phyloP scores from a whole-genome alignment of 2,797 vertebrate genomes.

The Acanthornis magna region DNA sequence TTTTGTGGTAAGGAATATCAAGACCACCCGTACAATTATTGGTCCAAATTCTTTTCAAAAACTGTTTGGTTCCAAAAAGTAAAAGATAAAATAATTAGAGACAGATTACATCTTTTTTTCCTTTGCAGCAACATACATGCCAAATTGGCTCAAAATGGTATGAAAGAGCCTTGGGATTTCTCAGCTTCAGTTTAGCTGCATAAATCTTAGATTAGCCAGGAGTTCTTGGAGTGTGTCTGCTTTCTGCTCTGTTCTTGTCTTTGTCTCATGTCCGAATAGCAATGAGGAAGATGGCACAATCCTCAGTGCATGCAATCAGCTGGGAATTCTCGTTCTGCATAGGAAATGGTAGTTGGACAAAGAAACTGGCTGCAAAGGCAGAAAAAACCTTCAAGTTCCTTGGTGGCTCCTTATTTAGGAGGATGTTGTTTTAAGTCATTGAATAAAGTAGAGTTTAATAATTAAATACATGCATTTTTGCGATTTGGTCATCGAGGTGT shows the following conservation, averaged over 20 bases:
- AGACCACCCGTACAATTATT: not conserved
- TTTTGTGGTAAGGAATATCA: not conserved
- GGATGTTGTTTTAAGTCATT: not conserved
- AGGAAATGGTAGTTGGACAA: not conserved
- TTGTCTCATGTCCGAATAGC: not conserved
- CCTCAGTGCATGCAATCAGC: not conserved
- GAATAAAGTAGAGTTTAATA: not conserved
- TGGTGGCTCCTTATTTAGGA: not conserved
- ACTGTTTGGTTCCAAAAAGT: not conserved
- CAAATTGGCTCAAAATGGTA: fast-evolving
- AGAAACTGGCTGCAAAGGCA: not conserved
- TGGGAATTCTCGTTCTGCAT: not conserved
- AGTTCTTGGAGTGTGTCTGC: not conserved
- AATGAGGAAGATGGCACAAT: not conserved
- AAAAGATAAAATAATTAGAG: not conserved
- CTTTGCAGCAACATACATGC: not conserved
- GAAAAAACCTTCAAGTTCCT: not conserved
- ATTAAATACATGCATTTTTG: not conserved
- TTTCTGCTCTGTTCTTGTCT: not conserved
- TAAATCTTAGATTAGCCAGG: not conserved
- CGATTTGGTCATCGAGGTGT: not conserved
- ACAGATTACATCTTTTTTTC: not conserved
- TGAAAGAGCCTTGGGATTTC: not conserved
- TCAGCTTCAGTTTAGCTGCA: not conserved
- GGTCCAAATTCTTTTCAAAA: not conserved